These are phyloP conservation scores for Amblyraja radiata DNA, from an alignment of 2,797 vertebrate genomes.

Conservation along the genomic window DNA sequence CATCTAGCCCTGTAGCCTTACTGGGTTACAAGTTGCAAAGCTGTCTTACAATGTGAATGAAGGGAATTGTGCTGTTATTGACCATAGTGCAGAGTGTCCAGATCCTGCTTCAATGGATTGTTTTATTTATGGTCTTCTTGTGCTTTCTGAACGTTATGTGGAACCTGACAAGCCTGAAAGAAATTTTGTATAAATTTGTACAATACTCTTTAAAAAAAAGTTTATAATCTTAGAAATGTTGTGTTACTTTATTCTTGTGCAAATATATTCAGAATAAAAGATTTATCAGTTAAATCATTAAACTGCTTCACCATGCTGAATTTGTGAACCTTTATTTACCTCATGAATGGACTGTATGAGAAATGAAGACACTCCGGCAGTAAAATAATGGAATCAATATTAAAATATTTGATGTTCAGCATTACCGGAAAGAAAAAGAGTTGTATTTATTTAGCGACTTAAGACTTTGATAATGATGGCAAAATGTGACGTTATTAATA, in stretches of 20 bases:
- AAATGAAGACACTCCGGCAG: background rate
- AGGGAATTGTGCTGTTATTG: slow-evolving; percentile 34
- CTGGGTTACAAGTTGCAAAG: slow-evolving; percentile 36
- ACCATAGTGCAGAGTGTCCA: slow-evolving; percentile 58
- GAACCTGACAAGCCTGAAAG: slow-evolving; percentile 81
- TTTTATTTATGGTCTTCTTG: slow-evolving; percentile 67
- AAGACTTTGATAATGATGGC: too few relatives aligned
- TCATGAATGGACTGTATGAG: background rate
- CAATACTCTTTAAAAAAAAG: slow-evolving; percentile 74
- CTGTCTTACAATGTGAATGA: slow-evolving; percentile 37
- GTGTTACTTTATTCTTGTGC: slow-evolving; percentile 85
- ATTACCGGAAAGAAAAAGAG: background rate
- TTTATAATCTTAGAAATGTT: slow-evolving; percentile 86
- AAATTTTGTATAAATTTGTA: slow-evolving; percentile 99
- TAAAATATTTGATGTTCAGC: background rate
- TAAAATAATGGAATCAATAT: background rate
- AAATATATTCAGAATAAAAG: slow-evolving; percentile 99
- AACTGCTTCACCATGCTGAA: slow-evolving; percentile 43
- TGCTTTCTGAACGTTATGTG: slow-evolving; percentile 95
- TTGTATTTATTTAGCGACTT: background rate
- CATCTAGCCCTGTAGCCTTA: slow-evolving; percentile 34
- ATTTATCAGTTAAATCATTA: slow-evolving; percentile 79
- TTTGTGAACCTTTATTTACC: slow-evolving; percentile 24
- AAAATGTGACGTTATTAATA: too few relatives aligned
- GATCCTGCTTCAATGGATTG: slow-evolving; percentile 65